Base-by-base conservation (phyloP, 2,113 vertebrate genomes). In the Labeo rohita region DNA sequence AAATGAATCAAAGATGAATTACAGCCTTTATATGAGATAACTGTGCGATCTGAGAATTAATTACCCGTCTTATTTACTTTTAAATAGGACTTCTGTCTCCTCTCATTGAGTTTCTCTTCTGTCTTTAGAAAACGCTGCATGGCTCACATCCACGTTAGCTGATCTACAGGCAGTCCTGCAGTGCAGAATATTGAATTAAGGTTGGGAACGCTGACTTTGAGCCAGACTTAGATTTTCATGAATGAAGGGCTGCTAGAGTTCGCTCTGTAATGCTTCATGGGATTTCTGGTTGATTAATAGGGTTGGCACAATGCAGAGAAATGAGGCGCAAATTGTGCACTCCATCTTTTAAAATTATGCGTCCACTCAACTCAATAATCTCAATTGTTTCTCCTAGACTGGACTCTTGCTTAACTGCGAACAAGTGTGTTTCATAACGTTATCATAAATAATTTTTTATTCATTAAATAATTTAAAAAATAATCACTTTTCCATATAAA, bases 1-100 rank as follows among this genome's bases (percentile, higher is more conserved):
- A 92, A 91, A 92, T 63, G 88, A 92, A 92, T 92, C 89, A 91
- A 52, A 87, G 90, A 93, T 91, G 90, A 92, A 94, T 94, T 91
- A 93, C 84, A 79, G 90, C 87, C 89, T 91, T 89, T 77, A 91
- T 90, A 85, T 88, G 16, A 90, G 90, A 90, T 92, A 88, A 87
- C 86, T 90, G 87, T 90, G 91, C 72, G 78, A 87, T 87, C 84
- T 84, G 85, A 90, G 83, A 75, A 43, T 76, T 23, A 47, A 72
- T 59, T 36, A 61, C n/a, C 36, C 23, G 68, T 45, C 47, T 83
- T 68, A 45, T 72, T 83, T 68, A 54, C 45, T 36, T 70, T 68
- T 78, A 34, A 56, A 56, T 12, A 52, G 47, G 52, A 79, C 49
- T 18, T 79, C 74, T 39, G 77, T 79, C 12, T 80, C 43, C 49